A percentile compares a stretch with the other conserved stretches of the same genome.
Evolutionary conservation across 2,888 invertebrate species (phyloP).

Genomic region (Acanthosepion pharaonis): DNA sequence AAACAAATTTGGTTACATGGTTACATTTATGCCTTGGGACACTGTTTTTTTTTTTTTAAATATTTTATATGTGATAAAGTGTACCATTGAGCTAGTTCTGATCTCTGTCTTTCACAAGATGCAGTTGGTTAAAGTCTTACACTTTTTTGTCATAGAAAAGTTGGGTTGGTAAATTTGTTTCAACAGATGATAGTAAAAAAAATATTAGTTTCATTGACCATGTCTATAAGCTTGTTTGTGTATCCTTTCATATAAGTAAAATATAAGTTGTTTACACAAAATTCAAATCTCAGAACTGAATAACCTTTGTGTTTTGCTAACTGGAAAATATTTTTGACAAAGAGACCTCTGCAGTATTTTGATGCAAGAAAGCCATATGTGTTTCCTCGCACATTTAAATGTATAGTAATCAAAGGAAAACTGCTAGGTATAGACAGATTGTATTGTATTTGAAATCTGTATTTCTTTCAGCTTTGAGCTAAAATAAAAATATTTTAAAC

Average conservation of each 20-base stretch:
- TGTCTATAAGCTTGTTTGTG: neutral
- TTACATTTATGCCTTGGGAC: too few relatives aligned
- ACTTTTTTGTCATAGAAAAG: too few relatives aligned
- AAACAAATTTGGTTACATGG: too few relatives aligned
- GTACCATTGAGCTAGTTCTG: too few relatives aligned
- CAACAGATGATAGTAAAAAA: too few relatives aligned
- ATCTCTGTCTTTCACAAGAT: too few relatives aligned
- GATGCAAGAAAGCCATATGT: neutral
- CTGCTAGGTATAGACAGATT: neutral
- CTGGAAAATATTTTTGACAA: neutral
- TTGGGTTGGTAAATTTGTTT: too few relatives aligned
- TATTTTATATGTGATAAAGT: too few relatives aligned
- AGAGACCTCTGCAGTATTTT: neutral
- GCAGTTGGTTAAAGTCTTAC: too few relatives aligned
- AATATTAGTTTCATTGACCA: neutral
- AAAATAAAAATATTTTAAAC: neutral
- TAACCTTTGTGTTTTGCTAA: neutral
- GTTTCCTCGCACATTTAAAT: neutral
- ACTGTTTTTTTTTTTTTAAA: too few relatives aligned
- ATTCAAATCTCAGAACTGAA: neutral
- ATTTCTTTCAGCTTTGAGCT: neutral
- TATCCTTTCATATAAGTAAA: conserved; percentile 4
- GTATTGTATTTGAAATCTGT: neutral
- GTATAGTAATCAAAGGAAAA: neutral
- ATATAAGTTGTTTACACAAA: neutral